phyloP scores from a whole-genome alignment of 2,888 invertebrate genomes.

The Macroteleia sp. region DNA sequence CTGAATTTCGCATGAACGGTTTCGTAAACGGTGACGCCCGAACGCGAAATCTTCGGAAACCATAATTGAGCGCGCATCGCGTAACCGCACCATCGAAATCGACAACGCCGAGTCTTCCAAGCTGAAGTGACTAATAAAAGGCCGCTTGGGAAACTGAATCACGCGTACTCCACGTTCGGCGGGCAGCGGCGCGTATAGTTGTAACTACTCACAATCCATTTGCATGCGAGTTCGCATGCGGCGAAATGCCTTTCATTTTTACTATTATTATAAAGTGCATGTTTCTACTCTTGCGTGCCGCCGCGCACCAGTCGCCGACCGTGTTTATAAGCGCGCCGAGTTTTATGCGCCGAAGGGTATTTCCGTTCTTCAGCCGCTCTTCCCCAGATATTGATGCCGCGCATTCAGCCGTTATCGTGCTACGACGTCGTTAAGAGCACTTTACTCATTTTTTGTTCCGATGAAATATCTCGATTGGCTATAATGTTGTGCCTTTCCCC shows the following conservation, averaged over 20 bases:
- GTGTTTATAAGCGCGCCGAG: constrained; percentile 72
- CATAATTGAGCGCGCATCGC: too few species aligned
- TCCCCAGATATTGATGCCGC: constrained; percentile 58
- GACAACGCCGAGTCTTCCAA: too few species aligned
- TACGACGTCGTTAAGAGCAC: constrained; percentile 64
- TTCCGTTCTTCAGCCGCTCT: constrained; percentile 57
- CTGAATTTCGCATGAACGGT: too few species aligned
- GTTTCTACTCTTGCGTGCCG: constrained; percentile 74
- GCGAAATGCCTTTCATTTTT: constrained; percentile 73
- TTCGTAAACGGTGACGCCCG: not conserved
- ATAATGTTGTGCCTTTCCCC: constrained; percentile 36
- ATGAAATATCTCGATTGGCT: constrained; percentile 58
- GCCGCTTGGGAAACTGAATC: constrained; percentile 22
- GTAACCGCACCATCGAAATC: too few species aligned
- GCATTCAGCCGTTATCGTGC: constrained; percentile 59
- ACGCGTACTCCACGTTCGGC: constrained; percentile 28
- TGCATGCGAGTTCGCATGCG: constrained; percentile 76
- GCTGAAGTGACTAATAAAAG: constrained; percentile 25
- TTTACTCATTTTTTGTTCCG: constrained; percentile 63
- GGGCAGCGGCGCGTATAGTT: constrained; percentile 47
- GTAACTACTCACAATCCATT: constrained; percentile 70
- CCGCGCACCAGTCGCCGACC: constrained; percentile 60
- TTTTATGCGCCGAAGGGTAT: constrained; percentile 70
- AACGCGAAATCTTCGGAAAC: too few species aligned
- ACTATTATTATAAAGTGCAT: constrained; percentile 79